Evolutionary conservation across 2,888 invertebrate species (phyloP).

Genomic region (Metalampra italica): DNA sequence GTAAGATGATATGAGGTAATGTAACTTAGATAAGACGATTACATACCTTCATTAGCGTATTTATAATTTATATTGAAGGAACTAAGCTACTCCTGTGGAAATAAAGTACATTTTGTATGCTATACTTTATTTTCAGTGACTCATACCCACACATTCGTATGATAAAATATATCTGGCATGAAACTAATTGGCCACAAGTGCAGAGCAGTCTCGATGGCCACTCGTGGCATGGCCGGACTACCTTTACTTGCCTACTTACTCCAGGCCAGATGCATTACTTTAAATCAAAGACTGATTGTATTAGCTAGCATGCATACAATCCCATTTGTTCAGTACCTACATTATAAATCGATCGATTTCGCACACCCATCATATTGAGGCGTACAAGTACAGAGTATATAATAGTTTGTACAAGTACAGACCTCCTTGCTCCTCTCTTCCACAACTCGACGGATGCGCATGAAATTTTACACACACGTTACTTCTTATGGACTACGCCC

Average conservation of each 20-base stretch:
- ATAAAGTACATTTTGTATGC: too few species aligned
- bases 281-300: conserved; percentile 22
- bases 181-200: conserved; percentile 61
- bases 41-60: too few species aligned
- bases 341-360: not conserved
- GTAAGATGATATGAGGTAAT: too few species aligned
- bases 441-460: too few species aligned
- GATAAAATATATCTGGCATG: conserved; percentile 25
- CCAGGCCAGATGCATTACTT: conserved; percentile 55
- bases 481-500: too few species aligned
- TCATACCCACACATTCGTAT: not conserved
- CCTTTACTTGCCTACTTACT: conserved; percentile 18
- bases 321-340: not conserved
- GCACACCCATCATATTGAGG: not conserved
- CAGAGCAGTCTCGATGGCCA: conserved; percentile 51
- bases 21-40: too few species aligned
- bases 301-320: not conserved
- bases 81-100: too few species aligned
- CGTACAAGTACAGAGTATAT: too few species aligned
- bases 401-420: too few species aligned
- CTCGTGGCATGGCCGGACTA: conserved; percentile 10
- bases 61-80: too few species aligned
- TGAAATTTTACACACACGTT: too few species aligned
- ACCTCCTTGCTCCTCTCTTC: too few species aligned
- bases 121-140: not conserved